phyloP scores from a whole-genome alignment of 2,888 invertebrate species.

The Drosophila vallismaia region DNA sequence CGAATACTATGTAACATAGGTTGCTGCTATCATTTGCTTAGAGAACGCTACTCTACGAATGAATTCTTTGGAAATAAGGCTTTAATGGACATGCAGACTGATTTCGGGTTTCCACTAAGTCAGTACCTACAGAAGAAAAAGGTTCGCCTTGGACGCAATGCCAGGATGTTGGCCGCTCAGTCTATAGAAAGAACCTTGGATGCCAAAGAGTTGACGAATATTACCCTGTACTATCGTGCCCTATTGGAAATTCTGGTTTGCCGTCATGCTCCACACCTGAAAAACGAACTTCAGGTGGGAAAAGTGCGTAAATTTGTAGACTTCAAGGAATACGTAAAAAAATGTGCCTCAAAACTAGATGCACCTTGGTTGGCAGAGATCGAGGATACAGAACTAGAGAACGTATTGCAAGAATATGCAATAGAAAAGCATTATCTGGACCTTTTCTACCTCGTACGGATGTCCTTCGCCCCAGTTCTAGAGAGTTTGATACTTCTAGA shows the following conservation, averaged over 20 bases:
- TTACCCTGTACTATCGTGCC: conserved; percentile 90
- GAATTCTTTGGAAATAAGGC: conserved; percentile 81
- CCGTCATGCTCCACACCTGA: conserved; percentile 82
- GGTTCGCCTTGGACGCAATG: conserved; percentile 88
- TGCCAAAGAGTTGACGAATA: conserved; percentile 85
- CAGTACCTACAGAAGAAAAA: conserved; percentile 85
- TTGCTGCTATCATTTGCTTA: conserved; percentile 94
- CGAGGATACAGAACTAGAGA: conserved; percentile 84
- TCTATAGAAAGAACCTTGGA: conserved; percentile 89
- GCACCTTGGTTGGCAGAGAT: conserved; percentile 75
- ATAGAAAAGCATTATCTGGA: conserved; percentile 86
- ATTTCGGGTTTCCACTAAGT: conserved; percentile 89
- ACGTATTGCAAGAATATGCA: conserved; percentile 83
- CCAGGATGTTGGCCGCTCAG: conserved; percentile 94
- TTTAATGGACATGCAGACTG: conserved; percentile 69
- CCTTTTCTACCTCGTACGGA: conserved; percentile 90
- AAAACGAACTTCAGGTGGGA: conserved; percentile 86
- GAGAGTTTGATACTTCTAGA: conserved; percentile 93
- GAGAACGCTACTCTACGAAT: conserved; percentile 85
- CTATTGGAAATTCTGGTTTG: conserved; percentile 88
- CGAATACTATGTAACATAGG: conserved; percentile 91
- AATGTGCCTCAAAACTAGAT: conserved; percentile 87
- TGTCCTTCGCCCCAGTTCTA: conserved; percentile 90
- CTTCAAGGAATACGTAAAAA: conserved; percentile 89
- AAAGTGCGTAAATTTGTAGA: conserved; percentile 86